phyloP scores from a whole-genome alignment of 2,113 vertebrate genomes.

The Poecile atricapillus region DNA sequence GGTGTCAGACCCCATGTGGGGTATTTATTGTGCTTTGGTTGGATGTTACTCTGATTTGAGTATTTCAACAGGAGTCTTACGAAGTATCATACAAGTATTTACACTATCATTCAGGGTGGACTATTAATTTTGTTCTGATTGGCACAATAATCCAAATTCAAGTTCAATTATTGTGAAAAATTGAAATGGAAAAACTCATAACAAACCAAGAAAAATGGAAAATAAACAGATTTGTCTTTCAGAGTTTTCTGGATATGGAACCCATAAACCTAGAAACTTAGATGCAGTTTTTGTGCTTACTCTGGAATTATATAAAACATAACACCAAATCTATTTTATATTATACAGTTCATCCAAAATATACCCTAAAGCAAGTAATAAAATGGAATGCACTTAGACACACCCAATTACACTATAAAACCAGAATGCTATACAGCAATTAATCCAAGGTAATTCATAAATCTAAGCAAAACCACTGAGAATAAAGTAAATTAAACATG shows the following conservation, averaged over 20 bases:
- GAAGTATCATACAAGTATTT: neutral
- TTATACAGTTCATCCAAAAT: constrained; percentile 49
- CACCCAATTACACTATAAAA: constrained; percentile 68
- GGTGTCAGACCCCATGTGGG: neutral
- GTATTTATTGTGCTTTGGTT: neutral
- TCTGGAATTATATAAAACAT: constrained; percentile 41
- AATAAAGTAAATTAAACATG: constrained; percentile 46
- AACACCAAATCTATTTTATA: constrained; percentile 55
- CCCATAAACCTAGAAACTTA: constrained; percentile 7
- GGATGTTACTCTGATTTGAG: neutral
- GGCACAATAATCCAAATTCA: neutral
- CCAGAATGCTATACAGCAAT: constrained; percentile 52
- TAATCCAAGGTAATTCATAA: constrained; percentile 65
- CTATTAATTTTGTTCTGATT: neutral
- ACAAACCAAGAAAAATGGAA: neutral
- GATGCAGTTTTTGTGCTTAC: constrained; percentile 29
- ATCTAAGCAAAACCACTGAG: constrained; percentile 46
- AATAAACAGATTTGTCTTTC: constrained; percentile 13
- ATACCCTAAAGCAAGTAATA: constrained; percentile 62
- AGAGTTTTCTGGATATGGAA: constrained; percentile 27
- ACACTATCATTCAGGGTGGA: neutral
- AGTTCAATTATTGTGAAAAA: neutral
- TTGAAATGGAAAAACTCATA: neutral
- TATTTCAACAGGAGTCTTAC: neutral
- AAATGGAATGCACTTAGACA: constrained; percentile 60